A percentile compares a stretch with the other conserved stretches of the same genome.
Evolutionary conservation across 2,113 vertebrate genomes (phyloP).

Genomic region (Circaetus cinerascens): DNA sequence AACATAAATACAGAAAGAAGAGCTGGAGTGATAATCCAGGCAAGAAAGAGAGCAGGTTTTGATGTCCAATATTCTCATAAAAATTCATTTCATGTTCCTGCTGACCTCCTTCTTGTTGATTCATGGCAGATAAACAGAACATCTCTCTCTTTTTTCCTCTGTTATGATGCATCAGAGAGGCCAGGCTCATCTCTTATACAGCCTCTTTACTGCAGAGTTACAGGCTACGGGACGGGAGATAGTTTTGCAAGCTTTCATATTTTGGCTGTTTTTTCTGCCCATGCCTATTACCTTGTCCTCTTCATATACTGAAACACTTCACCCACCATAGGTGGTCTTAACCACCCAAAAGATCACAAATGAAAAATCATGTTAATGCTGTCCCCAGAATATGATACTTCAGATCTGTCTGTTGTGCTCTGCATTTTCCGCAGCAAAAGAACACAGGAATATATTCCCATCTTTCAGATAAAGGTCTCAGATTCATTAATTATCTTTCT

Average conservation of each 20-base stretch:
- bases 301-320: neutral
- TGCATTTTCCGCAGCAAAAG: neutral
- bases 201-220: neutral
- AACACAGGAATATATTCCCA: neutral
- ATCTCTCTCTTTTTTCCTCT: neutral
- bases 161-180: neutral
- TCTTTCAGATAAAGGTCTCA: neutral
- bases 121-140: neutral
- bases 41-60: neutral
- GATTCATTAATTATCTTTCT: neutral
- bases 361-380: neutral
- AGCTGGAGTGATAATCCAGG: neutral
- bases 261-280: neutral
- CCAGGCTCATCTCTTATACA: neutral
- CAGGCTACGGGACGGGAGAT: neutral
- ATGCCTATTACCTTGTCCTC: neutral
- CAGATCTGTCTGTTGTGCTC: neutral
- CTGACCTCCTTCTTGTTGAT: constrained; percentile 29
- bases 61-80: neutral
- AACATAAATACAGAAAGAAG: neutral
- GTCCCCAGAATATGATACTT: neutral
- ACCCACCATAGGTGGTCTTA: neutral
- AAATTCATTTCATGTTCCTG: neutral
- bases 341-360: neutral
- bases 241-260: neutral